Conservation (phyloP, 2,113 vertebrate genomes). For the Spermophilus dauricus region DNA sequence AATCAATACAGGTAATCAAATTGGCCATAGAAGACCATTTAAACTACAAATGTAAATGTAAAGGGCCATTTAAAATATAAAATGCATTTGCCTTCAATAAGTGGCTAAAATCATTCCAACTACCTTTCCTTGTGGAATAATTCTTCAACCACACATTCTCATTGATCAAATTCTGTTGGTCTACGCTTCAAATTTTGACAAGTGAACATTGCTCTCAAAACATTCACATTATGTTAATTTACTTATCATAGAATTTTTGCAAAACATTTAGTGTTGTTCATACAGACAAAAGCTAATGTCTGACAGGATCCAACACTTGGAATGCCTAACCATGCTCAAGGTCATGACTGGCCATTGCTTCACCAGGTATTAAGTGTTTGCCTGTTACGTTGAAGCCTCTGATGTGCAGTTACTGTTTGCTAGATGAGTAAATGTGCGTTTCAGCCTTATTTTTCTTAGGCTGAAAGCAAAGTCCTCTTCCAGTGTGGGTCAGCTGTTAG, state of each 20-base stretch:
- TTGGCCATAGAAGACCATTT: background rate
- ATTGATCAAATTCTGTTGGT: background rate
- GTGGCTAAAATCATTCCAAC: background rate
- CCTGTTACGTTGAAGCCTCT: rapidly evolving
- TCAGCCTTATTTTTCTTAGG: background rate
- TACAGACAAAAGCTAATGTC: background rate
- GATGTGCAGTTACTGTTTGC: background rate
- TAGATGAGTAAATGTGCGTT: background rate
- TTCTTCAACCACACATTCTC: background rate
- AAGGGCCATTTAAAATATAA: background rate
- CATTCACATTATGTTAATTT: background rate
- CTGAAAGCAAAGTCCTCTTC: background rate
- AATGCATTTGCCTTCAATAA: background rate
- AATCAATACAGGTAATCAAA: background rate
- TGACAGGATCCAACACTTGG: background rate
- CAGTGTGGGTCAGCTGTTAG: background rate
- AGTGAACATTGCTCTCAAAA: slow-evolving; percentile 12
- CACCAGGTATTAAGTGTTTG: background rate
- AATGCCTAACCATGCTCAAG: background rate
- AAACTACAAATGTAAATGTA: background rate
- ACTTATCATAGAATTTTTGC: background rate
- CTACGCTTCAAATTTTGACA: background rate
- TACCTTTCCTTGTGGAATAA: background rate
- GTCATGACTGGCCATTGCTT: background rate
- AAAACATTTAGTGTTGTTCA: background rate